Base-by-base conservation (phyloP, 1,140 invertebrate genomes). In the Nixonia krombeini region DNA sequence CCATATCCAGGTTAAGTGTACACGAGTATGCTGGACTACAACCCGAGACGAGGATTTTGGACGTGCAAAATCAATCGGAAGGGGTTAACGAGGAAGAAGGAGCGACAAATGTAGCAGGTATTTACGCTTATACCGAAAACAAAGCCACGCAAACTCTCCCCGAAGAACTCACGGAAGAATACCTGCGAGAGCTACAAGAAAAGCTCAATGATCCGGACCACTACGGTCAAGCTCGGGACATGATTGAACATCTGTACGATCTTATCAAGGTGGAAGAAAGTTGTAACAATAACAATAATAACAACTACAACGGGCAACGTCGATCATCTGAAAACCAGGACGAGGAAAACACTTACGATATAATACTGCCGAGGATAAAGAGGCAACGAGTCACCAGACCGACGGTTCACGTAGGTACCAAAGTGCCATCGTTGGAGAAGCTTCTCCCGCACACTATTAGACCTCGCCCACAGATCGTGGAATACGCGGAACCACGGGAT, bases 201-300 rank as follows among this genome's bases (percentile, higher is more conserved):
- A 89, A 89, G 66, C 75, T 93, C 1, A 90, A 92, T 53, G 90
- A 91, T 74, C 92, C 92, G 0, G 88, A 90, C 33, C 90, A 91
- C 49, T 92, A 91, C 63, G 88, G 89, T 31, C 90, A 92, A 70
- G 91, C 92, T 1, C 86, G 90, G 15, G 90, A 92, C 79, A 91
- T 91, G 86, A 93, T 93, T 42, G 91, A 93, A 71, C 90, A 92
- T 57, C 79, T 93, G 1, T 93, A 93, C 67, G 91, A 93, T 76
- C 85, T 92, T 16, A 92, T 93, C 37, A 92, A 92, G 71, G 88
- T 92, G 0, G 90, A 91, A 72, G 90, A 92, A 59, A 90, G 85
- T 28, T 90, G 89, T 63, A 91, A 90, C 65, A 87, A 90, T 61
- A 87, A 88, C 50, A 79, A 82, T 18, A 89, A 88, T 56, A 90